These are phyloP conservation scores for Sterrhoptilus dennistouni DNA, from an alignment of 2,113 vertebrate species.

Conservation along the genomic window DNA sequence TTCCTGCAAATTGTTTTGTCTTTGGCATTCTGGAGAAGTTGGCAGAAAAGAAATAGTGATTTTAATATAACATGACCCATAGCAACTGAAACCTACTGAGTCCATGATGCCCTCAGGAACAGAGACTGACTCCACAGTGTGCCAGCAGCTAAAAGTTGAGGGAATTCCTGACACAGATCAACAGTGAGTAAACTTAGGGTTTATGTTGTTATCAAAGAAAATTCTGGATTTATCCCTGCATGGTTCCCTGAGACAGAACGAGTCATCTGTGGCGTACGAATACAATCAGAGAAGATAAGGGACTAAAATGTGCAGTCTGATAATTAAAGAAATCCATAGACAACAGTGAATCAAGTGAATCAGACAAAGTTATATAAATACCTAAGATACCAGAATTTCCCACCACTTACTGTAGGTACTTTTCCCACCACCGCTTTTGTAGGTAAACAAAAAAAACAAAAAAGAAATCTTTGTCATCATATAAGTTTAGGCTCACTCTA, in stretches of 20 bases:
- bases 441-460: neutral
- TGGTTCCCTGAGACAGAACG: neutral
- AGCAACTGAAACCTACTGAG: neutral
- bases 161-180: neutral
- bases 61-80: neutral
- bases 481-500: neutral
- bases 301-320: neutral
- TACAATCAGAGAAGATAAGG: rapidly evolving
- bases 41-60: neutral
- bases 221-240: rapidly evolving
- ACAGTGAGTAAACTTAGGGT: neutral
- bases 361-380: neutral
- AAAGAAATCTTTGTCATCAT: neutral
- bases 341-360: neutral
- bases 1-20: neutral
- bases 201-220: neutral
- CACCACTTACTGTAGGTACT: neutral
- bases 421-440: too few relatives aligned
- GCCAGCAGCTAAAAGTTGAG: neutral
- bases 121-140: neutral
- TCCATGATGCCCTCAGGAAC: neutral
- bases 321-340: neutral
- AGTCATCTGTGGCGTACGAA: neutral
- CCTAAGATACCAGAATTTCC: neutral
- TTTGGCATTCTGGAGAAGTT: neutral